phyloP scores from a whole-genome alignment of 2,797 vertebrate genomes.

The Arctocebus calabarensis region DNA sequence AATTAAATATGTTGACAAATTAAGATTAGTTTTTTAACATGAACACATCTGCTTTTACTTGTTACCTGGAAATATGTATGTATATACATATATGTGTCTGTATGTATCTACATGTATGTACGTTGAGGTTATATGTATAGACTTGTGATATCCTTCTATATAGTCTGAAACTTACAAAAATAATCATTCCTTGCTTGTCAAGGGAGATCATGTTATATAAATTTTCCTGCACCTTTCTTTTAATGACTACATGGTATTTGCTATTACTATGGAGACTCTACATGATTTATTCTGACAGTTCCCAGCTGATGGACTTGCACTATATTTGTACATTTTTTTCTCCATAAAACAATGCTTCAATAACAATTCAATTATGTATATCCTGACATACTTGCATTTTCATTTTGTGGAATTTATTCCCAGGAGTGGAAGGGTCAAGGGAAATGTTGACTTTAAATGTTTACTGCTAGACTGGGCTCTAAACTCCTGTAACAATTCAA shows the following conservation, averaged over 20 bases:
- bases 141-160: background rate
- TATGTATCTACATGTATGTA: fast-evolving
- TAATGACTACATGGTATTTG: background rate
- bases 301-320: background rate
- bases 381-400: background rate
- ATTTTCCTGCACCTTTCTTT: background rate
- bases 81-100: background rate
- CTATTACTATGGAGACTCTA: background rate
- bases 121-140: no score
- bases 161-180: background rate
- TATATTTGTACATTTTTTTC: background rate
- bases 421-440: background rate
- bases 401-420: background rate
- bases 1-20: background rate
- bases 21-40: background rate
- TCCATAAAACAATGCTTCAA: background rate
- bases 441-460: background rate
- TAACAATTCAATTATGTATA: background rate
- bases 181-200: background rate
- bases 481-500: background rate
- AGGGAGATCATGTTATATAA: background rate
- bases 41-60: background rate
- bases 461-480: background rate
- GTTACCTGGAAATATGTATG: background rate
- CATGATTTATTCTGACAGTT: background rate